A percentile compares a stretch with the other conserved stretches of the same genome.
Conservation (phyloP, 2,797 vertebrate genomes). For the Notolepis coatsorum region DNA sequence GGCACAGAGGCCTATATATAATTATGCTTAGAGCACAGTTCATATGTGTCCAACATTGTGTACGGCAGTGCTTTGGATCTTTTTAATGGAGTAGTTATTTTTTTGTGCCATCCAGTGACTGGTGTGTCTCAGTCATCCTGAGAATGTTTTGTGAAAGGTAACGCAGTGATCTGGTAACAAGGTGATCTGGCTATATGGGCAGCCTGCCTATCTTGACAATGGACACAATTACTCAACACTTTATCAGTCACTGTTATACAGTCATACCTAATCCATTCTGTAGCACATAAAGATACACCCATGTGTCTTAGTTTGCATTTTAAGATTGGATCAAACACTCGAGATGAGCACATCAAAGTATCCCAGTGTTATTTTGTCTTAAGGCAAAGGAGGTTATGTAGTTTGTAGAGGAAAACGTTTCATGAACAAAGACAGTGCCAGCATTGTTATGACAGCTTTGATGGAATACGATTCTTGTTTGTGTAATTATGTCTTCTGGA, state of each 20-base stretch:
- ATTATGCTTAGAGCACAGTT: too few species aligned
- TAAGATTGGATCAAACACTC: too few species aligned
- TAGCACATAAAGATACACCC: too few species aligned
- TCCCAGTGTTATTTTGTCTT: slow-evolving; percentile 17
- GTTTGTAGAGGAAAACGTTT: background rate
- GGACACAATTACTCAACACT: slow-evolving; percentile 23
- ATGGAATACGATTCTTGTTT: slow-evolving; percentile 16
- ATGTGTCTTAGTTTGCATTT: too few species aligned
- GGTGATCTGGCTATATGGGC: slow-evolving; percentile 20
- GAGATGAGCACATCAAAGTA: slow-evolving; percentile 10
- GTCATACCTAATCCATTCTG: background rate
- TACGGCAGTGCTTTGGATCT: too few species aligned
- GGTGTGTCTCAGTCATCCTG: too few species aligned
- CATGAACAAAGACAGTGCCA: background rate
- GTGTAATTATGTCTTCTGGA: slow-evolving; percentile 40
- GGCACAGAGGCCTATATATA: too few species aligned
- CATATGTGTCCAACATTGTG: too few species aligned
- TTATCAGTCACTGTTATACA: slow-evolving; percentile 36
- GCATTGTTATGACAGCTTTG: background rate
- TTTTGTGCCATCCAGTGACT: background rate
- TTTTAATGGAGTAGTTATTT: too few species aligned
- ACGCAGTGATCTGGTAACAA: slow-evolving; percentile 28
- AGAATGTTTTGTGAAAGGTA: slow-evolving; percentile 15
- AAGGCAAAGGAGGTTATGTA: background rate
- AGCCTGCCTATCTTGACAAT: slow-evolving; percentile 31